Conservation (phyloP, 2,113 vertebrate species). For the Manacus vitellinus region DNA sequence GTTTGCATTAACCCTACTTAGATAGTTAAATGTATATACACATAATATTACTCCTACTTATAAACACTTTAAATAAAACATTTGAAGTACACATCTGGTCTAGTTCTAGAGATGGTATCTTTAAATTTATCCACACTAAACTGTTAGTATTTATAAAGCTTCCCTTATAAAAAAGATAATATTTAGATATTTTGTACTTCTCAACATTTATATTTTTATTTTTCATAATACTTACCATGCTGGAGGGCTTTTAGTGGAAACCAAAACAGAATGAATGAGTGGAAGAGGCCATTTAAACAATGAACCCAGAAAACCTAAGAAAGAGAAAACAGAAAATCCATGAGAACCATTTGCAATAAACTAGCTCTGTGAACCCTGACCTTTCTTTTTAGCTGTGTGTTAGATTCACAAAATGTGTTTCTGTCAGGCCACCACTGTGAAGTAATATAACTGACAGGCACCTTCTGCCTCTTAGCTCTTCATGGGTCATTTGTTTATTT, state of each 20-base stretch:
- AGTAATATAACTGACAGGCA: slow-evolving; percentile 92
- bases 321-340: slow-evolving; percentile 83
- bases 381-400: slow-evolving; percentile 86
- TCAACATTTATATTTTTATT: slow-evolving; percentile 32
- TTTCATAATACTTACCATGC: slow-evolving; percentile 85
- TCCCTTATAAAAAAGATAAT: neutral
- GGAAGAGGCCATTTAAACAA: slow-evolving; percentile 99
- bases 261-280: slow-evolving; percentile 99
- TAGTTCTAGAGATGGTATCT: slow-evolving; percentile 15
- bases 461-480: slow-evolving; percentile 87
- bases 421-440: slow-evolving; percentile 85
- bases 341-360: slow-evolving; percentile 89
- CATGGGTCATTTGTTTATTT: slow-evolving; percentile 81
- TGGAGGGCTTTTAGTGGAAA: slow-evolving; percentile 97
- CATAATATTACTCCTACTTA: neutral
- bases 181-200: neutral
- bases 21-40: neutral
- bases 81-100: neutral
- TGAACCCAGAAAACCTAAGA: slow-evolving; percentile 99
- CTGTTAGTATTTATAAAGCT: neutral
- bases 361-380: slow-evolving; percentile 89
- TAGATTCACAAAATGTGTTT: slow-evolving; percentile 92
- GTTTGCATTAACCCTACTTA: neutral
- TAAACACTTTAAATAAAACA: neutral
- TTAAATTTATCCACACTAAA: neutral